Percentiles rank a stretch among this genome's conserved stretches.
Evolutionary conservation across 2,888 invertebrate species (phyloP).

Genomic region (Amblyjoppa fuscipennis): DNA sequence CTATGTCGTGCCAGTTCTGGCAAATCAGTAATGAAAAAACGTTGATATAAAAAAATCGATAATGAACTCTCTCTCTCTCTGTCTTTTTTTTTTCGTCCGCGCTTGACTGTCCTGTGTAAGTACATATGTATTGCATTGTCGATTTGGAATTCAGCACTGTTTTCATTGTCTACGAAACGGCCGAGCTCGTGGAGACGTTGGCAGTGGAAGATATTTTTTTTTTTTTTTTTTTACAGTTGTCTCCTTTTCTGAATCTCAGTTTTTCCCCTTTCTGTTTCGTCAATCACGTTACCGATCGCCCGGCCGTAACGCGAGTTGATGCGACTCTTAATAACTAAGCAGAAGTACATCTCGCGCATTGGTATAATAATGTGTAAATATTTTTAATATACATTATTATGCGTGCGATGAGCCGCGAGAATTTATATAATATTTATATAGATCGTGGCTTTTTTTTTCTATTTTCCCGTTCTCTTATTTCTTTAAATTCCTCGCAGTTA

Average conservation of each 20-base stretch:
- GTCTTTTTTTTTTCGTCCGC: constrained; percentile 53
- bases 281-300: constrained; percentile 42
- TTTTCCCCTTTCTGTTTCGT: constrained; percentile 25
- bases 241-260: constrained; percentile 20
- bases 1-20: constrained; percentile 61
- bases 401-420: constrained; percentile 56
- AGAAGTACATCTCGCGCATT: constrained; percentile 65
- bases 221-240: constrained; percentile 42
- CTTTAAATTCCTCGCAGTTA: constrained; percentile 18
- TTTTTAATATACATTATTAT: constrained; percentile 65
- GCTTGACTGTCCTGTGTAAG: constrained; percentile 78
- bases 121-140: constrained; percentile 84
- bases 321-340: constrained; percentile 67
- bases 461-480: constrained; percentile 6
- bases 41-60: constrained; percentile 26
- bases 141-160: constrained; percentile 82
- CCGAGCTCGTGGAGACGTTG: constrained; percentile 73
- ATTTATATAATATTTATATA: constrained; percentile 36
- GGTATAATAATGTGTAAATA: constrained; percentile 61
- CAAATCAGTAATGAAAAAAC: constrained; percentile 47
- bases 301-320: constrained; percentile 51
- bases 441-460: constrained; percentile 38
- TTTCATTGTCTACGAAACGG: constrained; percentile 72
- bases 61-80: constrained; percentile 27
- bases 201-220: constrained; percentile 72